Base-by-base conservation (phyloP, 2,113 vertebrate species). In the Gasterosteus nipponicus region DNA sequence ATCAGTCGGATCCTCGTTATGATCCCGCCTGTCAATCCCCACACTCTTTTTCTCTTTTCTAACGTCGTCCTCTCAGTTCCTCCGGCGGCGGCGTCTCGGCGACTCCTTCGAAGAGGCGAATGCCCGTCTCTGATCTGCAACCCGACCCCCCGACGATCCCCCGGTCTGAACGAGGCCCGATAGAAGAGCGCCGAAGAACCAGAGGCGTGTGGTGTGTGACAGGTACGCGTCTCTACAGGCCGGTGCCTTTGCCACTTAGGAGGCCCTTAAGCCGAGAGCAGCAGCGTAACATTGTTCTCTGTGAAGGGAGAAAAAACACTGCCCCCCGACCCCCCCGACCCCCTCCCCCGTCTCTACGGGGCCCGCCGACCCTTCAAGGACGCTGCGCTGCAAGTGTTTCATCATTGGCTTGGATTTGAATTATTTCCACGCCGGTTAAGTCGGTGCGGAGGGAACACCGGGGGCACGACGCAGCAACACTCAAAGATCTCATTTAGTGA, bases 211-310 rank as follows among this genome's bases (percentile, higher is more conserved):
- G 87, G 87, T 88, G 90, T 88, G 89, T 91, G 92, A 92, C 92
- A 94, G 92, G 91, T 91, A 89, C 83, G 89, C 75, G 88, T 93
- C 92, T 92, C 91, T 79, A 85, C 87, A 92, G 91, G 85, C 89
- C 87, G 65, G 62, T 46, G 80, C 80, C 91, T 92, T 91, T 90
- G 89, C 90, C 88, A 91, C 89, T 88, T 91, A 89, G 86, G 86
- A 91, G 85, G 76, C 86, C 89, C 89, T 91, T 91, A 89, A 93
- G 91, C 89, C 51, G 71, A 60, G 83, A 92, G 85, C 81, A 82
- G 81, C 84, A 68, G 88, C 85, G 91, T 91, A 89, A 89, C 85
- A 83, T 89, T 91, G 87, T 86, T 90, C 85, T 87, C 69, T 87
- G 75, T 82, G 81, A 89, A 83, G 77, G 77, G 33, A 29, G 26